Evolutionary conservation across 2,888 invertebrate species (phyloP).

Genomic region (Ectemnius cavifrons): DNA sequence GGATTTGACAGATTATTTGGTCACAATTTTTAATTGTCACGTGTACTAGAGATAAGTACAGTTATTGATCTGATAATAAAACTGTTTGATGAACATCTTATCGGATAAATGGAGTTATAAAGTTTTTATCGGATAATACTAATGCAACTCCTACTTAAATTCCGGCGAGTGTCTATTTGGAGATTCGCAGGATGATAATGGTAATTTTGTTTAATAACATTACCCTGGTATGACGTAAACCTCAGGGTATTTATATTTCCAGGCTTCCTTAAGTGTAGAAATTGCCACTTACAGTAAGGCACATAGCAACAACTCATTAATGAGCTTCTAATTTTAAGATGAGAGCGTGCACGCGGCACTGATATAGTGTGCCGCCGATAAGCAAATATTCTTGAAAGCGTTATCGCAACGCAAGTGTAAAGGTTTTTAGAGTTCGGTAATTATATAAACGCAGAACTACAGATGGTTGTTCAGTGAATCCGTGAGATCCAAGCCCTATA

Average conservation of each 20-base stretch:
- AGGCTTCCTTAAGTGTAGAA: conserved; percentile 19
- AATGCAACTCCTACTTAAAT: no score
- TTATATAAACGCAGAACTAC: conserved; percentile 19
- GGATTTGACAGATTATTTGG: no score
- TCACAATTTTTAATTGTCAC: no score
- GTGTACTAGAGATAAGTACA: no score
- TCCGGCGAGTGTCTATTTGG: no score
- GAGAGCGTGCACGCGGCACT: conserved; percentile 27
- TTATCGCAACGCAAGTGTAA: conserved; percentile 10
- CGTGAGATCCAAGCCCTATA: conserved; percentile 7
- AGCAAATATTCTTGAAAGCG: conserved; percentile 19
- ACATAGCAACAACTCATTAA: conserved; percentile 9
- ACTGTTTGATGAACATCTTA: no score
- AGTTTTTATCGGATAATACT: no score
- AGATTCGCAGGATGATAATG: no score
- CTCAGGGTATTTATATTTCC: conserved; percentile 17
- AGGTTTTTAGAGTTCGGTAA: conserved; percentile 8
- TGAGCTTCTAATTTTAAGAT: conserved; percentile 13
- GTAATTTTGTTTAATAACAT: no score
- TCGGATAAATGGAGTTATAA: no score
- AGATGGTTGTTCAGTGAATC: conserved; percentile 12
- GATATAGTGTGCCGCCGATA: conserved; percentile 35
- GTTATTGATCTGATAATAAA: no score
- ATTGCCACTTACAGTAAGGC: conserved; percentile 24
- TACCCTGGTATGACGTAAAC: no score